Evolutionary conservation across 1,140 invertebrate genomes (phyloP), one percentile per base, ranked within the genome.

Genomic region (Xylocopa sonorina): DNA sequence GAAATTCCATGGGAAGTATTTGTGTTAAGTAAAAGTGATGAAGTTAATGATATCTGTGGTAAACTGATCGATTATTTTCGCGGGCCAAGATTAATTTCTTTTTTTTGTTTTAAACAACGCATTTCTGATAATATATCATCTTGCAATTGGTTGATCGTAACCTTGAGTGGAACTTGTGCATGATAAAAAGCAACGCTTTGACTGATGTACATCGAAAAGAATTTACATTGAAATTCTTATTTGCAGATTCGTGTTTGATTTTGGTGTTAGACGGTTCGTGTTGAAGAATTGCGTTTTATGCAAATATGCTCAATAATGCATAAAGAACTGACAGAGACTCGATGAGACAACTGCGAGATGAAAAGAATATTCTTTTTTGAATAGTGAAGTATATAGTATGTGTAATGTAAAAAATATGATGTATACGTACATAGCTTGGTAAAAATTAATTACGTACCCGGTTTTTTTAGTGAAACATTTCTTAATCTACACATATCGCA

Each of bases 211-310:
- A 69, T 69, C 41, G 41, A 41, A 41, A 12, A 55, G 12, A 18
- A 64, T 57, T 57, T 27, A 27, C 68, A 43, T 71, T 55, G 38
- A 57, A 53, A 71, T 71, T 71, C 18, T 16, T 71, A n/a, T 71
- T 71, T 71, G 51, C 24, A 7, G 34, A 43, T 55, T 57, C 24
- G 9, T 71, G 10, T 71, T 71, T 71, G 68, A 71, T 34, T 43
- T 57, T 71, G 18, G 18, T 57, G 68, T 71, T 71, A 57, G 68
- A 57, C 27, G 21, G 24, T 29, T 43, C 51, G 12, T 41, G 38
- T 10, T n/a, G 50, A 7, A 43, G 38, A 29, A 71, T 71, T 32
- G 51, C 68, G 51, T 55, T 71, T 71, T 21, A 57, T 57, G 68
- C 34, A 27, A 41, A 3, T 51, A n/a, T n/a, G 34, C 34, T 51